Percentiles rank a stretch among this genome's conserved stretches.
Evolutionary conservation across 2,113 vertebrate species (phyloP).

Genomic region (Grantiella picta): DNA sequence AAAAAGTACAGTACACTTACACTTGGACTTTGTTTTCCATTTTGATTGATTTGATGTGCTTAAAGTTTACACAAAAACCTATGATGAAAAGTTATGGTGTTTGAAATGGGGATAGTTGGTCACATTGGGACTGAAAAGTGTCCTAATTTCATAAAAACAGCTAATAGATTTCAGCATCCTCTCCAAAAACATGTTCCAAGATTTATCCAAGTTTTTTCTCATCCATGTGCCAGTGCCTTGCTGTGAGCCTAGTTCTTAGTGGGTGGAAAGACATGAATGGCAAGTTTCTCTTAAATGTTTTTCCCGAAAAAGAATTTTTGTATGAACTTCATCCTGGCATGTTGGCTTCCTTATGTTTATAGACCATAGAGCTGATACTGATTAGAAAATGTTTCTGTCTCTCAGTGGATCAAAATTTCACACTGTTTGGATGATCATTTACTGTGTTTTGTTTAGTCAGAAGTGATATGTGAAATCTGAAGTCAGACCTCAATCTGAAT

Average conservation of each 20-base stretch:
- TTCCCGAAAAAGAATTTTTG: neutral
- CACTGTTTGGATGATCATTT: neutral
- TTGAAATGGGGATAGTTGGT: neutral
- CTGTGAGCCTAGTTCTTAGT: neutral
- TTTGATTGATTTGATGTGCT: neutral
- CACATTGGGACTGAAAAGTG: neutral
- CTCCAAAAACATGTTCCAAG: neutral
- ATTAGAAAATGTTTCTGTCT: neutral
- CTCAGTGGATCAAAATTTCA: neutral
- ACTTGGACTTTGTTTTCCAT: neutral
- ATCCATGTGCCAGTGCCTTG: neutral
- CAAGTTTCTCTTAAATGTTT: neutral
- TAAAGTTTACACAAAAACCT: neutral
- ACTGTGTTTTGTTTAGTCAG: neutral
- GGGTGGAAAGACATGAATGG: neutral
- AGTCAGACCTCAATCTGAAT: neutral
- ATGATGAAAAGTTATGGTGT: neutral
- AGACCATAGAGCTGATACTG: neutral
- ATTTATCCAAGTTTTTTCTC: neutral
- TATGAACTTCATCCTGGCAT: neutral
- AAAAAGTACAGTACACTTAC: neutral
- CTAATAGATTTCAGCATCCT: neutral
- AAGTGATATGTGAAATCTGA: neutral
- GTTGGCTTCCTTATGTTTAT: neutral
- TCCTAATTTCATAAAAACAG: neutral